Evolutionary conservation across 2,888 invertebrate genomes (phyloP), one percentile per base, ranked within the genome.

Genomic region (Liodrosophila aerea): DNA sequence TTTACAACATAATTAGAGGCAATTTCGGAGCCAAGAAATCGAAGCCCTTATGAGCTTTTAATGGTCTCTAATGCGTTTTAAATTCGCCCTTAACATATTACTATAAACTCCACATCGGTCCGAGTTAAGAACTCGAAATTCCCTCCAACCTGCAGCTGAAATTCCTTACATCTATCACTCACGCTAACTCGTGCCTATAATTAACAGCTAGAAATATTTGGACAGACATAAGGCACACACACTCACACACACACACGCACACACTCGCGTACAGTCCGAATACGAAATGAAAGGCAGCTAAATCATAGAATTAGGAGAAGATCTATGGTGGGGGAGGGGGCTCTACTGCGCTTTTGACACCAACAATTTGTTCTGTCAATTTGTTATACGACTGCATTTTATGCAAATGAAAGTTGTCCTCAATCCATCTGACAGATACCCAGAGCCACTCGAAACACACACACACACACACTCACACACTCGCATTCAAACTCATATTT

Each of bases 111-210:
- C 31, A 30, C 29, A 11, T 41, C 0, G 9, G 29, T 18, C 16
- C 13, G 33, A 50, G 7, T 12, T 50, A 39, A n/a, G 22, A 22
- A 22, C 37, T 46, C n/a, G 8, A 39, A 36, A 41, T 33, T n/a
- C 33, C n/a, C 12, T 7, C 11, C 13, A 3, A 12, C 8, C 12
- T 4, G 18, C 29, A 34, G 57, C 45, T 30, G n/a, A 62, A 71
- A 81, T 74, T 67, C 72, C 72, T 65, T 58, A 64, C 53, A 47
- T 56, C 43, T 45, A 56, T 53, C 59, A 47, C 73, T 59, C 62
- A 71, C 63, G 59, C 84, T 39, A 76, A 84, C 78, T 81, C 78
- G 78, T 81, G 85, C 78, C 82, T 49, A 81, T 84, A 78, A 78
- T 78, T 78, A 78, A 74, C 85, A 81, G 77, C 49, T 72, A 53